Evolutionary conservation across 1,140 invertebrate species (phyloP), one percentile per base, ranked within the genome.

Genomic region (Paraescarpia echinospica): DNA sequence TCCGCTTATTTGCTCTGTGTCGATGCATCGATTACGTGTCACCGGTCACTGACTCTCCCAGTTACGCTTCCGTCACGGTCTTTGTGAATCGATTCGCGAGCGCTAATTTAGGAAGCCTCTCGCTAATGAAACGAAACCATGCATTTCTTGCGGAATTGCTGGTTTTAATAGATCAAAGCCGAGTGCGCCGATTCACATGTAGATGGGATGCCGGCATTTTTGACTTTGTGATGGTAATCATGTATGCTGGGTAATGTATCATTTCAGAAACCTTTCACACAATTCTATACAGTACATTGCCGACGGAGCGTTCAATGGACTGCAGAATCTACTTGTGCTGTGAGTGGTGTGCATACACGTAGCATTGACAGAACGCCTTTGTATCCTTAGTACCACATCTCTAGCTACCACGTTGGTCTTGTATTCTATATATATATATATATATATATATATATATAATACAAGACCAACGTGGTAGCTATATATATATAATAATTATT

Each of bases 231-330:
- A 77, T 77, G 59, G 59, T 77, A 77, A 77, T 77, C 2, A 27
- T 77, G 22, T 27, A 77, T 27, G 59, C 59, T 27, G 8, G 22
- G 59, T 77, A 77, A 77, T 77, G 27, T 77, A 77, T 77, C 59
- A 77, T 77, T 77, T 77, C 94, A 96, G 96, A 92, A 95, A 96
- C 93, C 93, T 97, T 12, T 96, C 96, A n/a, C 91, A 95, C 41
- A 96, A 96, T 92, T 33, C 92, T 0, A 94, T 96, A 4, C 41
- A 92, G n/a, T 93, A 93, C 31, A 93, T 96, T 27, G 93, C 93
- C 35, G 96, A 96, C 90, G 96, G 95, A 0, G 94, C 95, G 18
- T 95, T 96, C 92, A 95, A 94, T 90, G 96, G 96, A 33, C 94
- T 96, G 90, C 93, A 94, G 31, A 94, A 93, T 12, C 93, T 96